Evolutionary conservation across 2,113 vertebrate species (phyloP), one percentile per base, ranked within the genome.

Genomic region (Gadus macrocephalus): DNA sequence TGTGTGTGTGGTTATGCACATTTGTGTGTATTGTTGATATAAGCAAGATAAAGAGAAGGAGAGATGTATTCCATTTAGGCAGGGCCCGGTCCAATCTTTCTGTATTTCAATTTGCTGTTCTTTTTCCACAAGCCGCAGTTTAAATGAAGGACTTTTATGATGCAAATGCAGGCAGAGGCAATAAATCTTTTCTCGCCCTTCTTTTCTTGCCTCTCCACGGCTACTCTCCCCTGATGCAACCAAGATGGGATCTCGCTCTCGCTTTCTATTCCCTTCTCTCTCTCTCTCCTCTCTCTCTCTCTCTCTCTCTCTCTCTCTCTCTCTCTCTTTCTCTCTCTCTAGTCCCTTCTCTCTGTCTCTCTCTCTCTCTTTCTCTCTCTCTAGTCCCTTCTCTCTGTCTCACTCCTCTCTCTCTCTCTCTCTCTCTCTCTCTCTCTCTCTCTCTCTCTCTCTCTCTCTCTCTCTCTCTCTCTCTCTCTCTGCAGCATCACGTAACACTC

Each of bases 131-230:
- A 67, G 75, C 72, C 74, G 61, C 76, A 75, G 73, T 83, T 86
- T 81, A 86, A 86, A 87, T 79, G 72, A 81, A 83, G 79, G 75
- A 78, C 80, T 83, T 89, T 86, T 88, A 88, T 88, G 85, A 89
- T 91, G 83, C 83, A 89, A 87, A 85, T 83, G 73, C 72, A 81
- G 83, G 85, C 79, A 87, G 79, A 67, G 71, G 78, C 53, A 72
- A 90, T 90, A 89, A 89, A 92, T 89, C 78, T 87, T 75, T 67
- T 69, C 42, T 35, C 31, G 31, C 31, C 73, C 25, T 20, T 20
- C 38, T 7, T 25, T 14, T 20, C 35, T 25, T 20, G 5, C 55
- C 73, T 74, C 79, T 70, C 71, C 78, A 71, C 78, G 83, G 77
- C 69, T 81, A 73, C 71, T 70, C 68, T 85, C 78, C 69, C 70